Evolutionary conservation across 2,888 invertebrate species (phyloP).

Genomic region (Crocallis elinguaria): DNA sequence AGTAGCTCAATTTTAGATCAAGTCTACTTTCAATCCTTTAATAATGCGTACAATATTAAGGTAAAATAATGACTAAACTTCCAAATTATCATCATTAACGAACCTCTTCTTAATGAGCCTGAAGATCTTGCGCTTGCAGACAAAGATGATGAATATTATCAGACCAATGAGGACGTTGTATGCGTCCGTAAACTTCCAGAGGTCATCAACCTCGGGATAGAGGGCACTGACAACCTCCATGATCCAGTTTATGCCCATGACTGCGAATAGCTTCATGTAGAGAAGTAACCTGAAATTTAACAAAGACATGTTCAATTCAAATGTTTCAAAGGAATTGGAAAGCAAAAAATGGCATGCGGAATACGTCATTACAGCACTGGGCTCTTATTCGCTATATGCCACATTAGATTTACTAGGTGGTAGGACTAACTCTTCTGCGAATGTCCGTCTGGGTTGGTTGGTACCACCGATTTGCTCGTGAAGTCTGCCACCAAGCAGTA

Average conservation of each 20-base stretch:
- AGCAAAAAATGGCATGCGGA: too few relatives aligned
- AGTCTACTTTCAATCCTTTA: too few relatives aligned
- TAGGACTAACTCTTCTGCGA: too few relatives aligned
- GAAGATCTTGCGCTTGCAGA: slow-evolving; percentile 88
- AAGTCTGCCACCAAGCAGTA: too few relatives aligned
- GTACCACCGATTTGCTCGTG: too few relatives aligned
- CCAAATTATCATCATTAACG: slow-evolving; percentile 37
- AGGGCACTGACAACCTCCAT: slow-evolving; percentile 88
- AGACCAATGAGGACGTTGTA: slow-evolving; percentile 89
- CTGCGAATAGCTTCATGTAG: slow-evolving; percentile 88
- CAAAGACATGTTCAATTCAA: not conserved
- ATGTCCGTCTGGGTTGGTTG: too few relatives aligned
- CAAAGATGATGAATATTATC: slow-evolving; percentile 89
- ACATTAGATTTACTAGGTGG: too few relatives aligned
- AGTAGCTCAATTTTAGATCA: too few relatives aligned
- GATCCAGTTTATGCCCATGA: slow-evolving; percentile 92
- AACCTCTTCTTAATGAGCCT: slow-evolving; percentile 86
- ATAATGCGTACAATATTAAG: not conserved
- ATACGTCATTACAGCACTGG: too few relatives aligned
- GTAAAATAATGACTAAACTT: not conserved
- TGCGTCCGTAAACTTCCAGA: slow-evolving; percentile 87
- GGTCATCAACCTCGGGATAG: slow-evolving; percentile 68
- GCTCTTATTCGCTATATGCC: too few relatives aligned
- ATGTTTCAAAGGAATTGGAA: too few relatives aligned
- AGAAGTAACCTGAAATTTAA: slow-evolving; percentile 85